phyloP scores from a whole-genome alignment of 2,888 invertebrate species.

The Cephus spinipes region DNA sequence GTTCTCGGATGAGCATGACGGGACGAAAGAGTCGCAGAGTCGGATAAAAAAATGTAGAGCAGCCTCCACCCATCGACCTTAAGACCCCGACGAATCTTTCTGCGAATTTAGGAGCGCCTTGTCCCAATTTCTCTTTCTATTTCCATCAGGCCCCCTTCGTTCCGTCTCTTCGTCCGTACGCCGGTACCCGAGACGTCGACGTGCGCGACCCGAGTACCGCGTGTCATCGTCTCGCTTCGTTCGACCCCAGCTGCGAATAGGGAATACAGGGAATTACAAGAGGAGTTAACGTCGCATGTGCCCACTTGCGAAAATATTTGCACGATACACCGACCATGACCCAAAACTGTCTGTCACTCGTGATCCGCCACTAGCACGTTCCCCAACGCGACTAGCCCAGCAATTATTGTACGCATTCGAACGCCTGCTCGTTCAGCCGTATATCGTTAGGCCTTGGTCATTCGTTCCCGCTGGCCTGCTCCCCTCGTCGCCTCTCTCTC shows the following conservation, averaged over 20 bases:
- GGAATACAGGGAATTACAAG: background rate
- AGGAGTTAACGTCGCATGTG: background rate
- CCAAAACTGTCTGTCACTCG: constrained; percentile 40
- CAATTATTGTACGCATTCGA: constrained; percentile 1
- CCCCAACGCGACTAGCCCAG: background rate
- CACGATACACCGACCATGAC: constrained; percentile 39
- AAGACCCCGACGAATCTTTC: background rate
- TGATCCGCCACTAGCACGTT: constrained; percentile 8
- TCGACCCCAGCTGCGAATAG: background rate
- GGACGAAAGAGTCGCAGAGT: background rate
- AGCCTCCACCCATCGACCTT: constrained; percentile 3
- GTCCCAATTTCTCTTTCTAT: constrained; percentile 40
- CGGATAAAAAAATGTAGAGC: background rate
- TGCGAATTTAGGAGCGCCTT: constrained; percentile 18
- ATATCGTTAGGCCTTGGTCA: background rate
- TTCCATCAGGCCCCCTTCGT: constrained; percentile 25
- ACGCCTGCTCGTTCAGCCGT: constrained; percentile 1
- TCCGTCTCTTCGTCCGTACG: background rate
- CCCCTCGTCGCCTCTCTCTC: background rate
- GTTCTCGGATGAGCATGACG: background rate
- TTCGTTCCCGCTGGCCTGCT: background rate
- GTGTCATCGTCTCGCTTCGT: background rate
- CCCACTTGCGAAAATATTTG: constrained; percentile 37
- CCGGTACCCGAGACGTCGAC: background rate
- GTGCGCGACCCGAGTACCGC: background rate